Evolutionary conservation across 2,888 invertebrate genomes (phyloP), one percentile per base, ranked within the genome.

Genomic region (Cheilosia scutellata): DNA sequence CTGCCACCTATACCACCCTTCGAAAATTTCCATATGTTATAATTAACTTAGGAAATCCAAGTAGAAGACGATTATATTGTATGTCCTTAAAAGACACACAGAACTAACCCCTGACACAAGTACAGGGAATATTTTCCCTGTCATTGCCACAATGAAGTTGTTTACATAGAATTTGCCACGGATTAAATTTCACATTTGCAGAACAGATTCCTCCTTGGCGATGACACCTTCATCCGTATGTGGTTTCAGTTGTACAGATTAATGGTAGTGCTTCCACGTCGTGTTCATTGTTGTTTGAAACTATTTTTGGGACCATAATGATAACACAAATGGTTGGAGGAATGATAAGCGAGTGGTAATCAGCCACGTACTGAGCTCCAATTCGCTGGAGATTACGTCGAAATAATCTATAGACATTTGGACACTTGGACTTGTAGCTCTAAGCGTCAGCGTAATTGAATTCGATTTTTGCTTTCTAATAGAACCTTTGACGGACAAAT

Each of bases 31-130:
- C 76, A 68, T 63, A 62, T 77, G 76, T 72, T 71, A 72, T 86
- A 86, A 86, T 86, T 86, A 86, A 82, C 72, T 82, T 86, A 80
- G 72, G 72, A 86, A 82, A 86, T 86, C 66, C 63, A 62, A 72
- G 68, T 63, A 76, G 66, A 86, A 42, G 76, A 77, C 77, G 82
- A 82, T 62, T 68, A 86, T 70, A 74, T 75, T 37, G 42, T 51
- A 58, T 65, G 57, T 75, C 79, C 70, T 71, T 16, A 25, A 13
- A 82, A 68, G 66, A 62, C 66, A 66, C 20, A 9, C 27, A 5
- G 37, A 63, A 60, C 51, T 71, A 20, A 20, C 20, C 20, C 20
- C 20, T 20, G 20, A 20, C 20, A 40, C 57, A 25, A 65, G 47
- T 62, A 47, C 51, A 7, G 27, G 13, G 40, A 9, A 29, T 47